Evolutionary conservation across 1,140 invertebrate genomes (phyloP).

Genomic region (Drosophila elegans): DNA sequence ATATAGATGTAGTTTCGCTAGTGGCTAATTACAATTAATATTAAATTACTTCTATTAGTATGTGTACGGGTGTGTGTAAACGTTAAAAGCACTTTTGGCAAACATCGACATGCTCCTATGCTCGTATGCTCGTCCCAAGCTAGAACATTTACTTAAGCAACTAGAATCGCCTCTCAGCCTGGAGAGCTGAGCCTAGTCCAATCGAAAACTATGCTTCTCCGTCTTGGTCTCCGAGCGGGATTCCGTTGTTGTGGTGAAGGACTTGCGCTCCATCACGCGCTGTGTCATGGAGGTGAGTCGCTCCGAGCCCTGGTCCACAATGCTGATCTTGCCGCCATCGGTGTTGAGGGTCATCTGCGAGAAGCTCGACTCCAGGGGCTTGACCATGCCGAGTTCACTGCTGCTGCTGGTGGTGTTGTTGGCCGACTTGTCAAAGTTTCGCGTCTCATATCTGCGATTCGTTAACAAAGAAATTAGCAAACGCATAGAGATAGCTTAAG

Average conservation of each 20-base stretch:
- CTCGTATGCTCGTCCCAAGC: slow-evolving; percentile 20
- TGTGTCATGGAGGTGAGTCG: slow-evolving; percentile 85
- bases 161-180: slow-evolving; percentile 18
- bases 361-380: slow-evolving; percentile 79
- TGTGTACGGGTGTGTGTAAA: slow-evolving; percentile 73
- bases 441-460: slow-evolving; percentile 75
- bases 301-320: slow-evolving; percentile 76
- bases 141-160: slow-evolving; percentile 28
- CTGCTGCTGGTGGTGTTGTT: slow-evolving; percentile 58
- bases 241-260: slow-evolving; percentile 86
- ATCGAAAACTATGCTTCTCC: slow-evolving; percentile 84
- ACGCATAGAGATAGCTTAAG: too few relatives aligned
- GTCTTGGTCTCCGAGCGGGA: slow-evolving; percentile 85
- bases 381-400: slow-evolving; percentile 49
- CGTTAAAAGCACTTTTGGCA: slow-evolving; percentile 85
- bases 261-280: slow-evolving; percentile 86
- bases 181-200: slow-evolving; percentile 60
- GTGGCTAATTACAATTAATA: slow-evolving; percentile 77
- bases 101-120: slow-evolving; percentile 47
- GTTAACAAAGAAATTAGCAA: slow-evolving; percentile 1
- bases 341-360: slow-evolving; percentile 81
- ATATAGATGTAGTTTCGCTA: slow-evolving; percentile 71
- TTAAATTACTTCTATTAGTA: slow-evolving; percentile 82
- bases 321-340: slow-evolving; percentile 77
- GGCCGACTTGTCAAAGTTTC: slow-evolving; percentile 77